phyloP scores from a whole-genome alignment of 2,113 vertebrate genomes.

The Odocoileus hemionus region DNA sequence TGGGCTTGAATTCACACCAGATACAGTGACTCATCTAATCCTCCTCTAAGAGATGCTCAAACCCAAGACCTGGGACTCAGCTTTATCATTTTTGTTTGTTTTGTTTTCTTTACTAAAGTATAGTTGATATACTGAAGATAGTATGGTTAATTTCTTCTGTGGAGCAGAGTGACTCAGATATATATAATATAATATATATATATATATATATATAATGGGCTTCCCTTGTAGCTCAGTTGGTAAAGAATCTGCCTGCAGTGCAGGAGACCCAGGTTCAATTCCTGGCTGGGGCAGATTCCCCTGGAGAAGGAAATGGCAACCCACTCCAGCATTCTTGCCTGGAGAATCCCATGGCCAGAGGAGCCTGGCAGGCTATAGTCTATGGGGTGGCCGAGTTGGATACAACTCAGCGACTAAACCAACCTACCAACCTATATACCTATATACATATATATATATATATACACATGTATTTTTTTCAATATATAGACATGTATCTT shows the following conservation, averaged over 20 bases:
- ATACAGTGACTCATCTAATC: rapidly evolving
- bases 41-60: not conserved
- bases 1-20: not conserved
- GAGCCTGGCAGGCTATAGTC: not conserved
- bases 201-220: not conserved
- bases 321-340: not conserved
- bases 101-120: not conserved
- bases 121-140: not conserved
- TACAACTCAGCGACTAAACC: not conserved
- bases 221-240: not conserved
- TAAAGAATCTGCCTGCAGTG: not conserved
- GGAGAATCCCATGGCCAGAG: not conserved
- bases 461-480: too few species aligned
- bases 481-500: too few species aligned
- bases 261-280: not conserved
- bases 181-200: not conserved
- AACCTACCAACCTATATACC: not conserved
- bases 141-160: not conserved
- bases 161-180: not conserved
- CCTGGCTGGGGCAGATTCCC: not conserved
- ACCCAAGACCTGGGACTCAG: too few species aligned
- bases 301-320: not conserved
- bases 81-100: not conserved
- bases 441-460: not conserved
- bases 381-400: rapidly evolving